Base-by-base conservation (phyloP, 2,113 vertebrate genomes). In the Prunella fulvescens region DNA sequence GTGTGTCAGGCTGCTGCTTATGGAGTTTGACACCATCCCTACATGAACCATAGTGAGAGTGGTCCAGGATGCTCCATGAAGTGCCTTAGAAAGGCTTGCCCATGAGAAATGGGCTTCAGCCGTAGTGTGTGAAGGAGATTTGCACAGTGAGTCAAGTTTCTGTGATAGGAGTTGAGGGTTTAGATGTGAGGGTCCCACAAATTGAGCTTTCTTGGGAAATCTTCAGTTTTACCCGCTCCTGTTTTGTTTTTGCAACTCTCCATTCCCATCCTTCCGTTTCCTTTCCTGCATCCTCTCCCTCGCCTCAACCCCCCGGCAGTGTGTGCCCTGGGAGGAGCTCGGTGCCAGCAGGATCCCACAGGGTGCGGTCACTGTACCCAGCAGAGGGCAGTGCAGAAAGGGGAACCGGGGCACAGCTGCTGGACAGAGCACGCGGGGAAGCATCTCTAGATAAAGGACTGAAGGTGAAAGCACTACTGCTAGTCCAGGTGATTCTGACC, bases 281-380 rank as follows among this genome's bases (percentile, higher is more conserved):
- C 25, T 78, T 78, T 51, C 35, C 81, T 39, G 53, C 18, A 16
- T 65, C 6, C 14, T 40, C 20, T 79, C 42, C 23, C 11, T 45
- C 6, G 19, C 7, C 57, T 33, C 26, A 31, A 53, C 56, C 28
- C 25, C 12, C 7, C 14, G 4, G 1, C 22, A n/a, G 11, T 7
- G 25, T 6, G 31, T 10, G 31, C n/a, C 65, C 33, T 19, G 28
- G 69, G 9, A 29, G 35, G 44, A 57, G 72, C 26, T 74, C 39
- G 3, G 4, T 4, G 69, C 3, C 44, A 1, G 18, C 35, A 9
- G 76, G 35, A 7, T 3, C 35, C 28, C 26, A 1, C 33, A 3
- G 37, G 11, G 7, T 8, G 18, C 19, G 12, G 40, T 48, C 66
- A 2, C 28, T 28, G 19, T 16, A 33, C 37, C 57, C 89, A 50